Base-by-base conservation (phyloP, 2,888 invertebrate genomes). In the Agonopterix heracliana region DNA sequence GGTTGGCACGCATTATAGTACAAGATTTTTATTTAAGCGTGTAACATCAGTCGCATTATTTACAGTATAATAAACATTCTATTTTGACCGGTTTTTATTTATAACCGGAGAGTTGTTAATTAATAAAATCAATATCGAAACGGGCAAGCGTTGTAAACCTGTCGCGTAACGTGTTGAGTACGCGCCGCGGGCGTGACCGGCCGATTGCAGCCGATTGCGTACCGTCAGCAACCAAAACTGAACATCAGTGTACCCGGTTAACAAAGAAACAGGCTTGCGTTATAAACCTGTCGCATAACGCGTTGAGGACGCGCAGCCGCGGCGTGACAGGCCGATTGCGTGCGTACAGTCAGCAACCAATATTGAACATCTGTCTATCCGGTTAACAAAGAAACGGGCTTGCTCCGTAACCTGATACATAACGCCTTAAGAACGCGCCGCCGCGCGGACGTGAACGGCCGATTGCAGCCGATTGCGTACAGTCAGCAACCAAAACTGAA, bases 151-250 rank as follows among this genome's bases (percentile, higher is more conserved):
- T 50, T 64, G 67, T 71, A 64, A 72, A 66, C 63, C 61, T 63
- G 66, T 63, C 64, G 56, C 36, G 56, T 51, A 59, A 60, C 62
- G 64, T 63, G 71, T 70, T 64, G 66, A n/a, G 51, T 45, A 62
- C 60, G 61, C 62, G 67, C 68, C 62, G 50, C 59, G 56, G 68
- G 68, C 70, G 67, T 66, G 68, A 67, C 68, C 55, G 61, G 55
- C 63, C 71, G 68, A 72, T 73, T 71, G 75, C 75, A 68, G 59
- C 65, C 59, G 59, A 61, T 64, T 66, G 45, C 38, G 47, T 45
- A 45, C 14, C 8, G 45, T 9, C 38, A 12, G 34, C 34, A 44
- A 41, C 14, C 10, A 41, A 41, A 41, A 13, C 13, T 26, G 26
- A 26, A 1, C 26, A 26, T 26, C 26, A 1, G 3, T 17, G 1